phyloP scores from a whole-genome alignment of 1,140 invertebrate species.

The Ceratina japonica region DNA sequence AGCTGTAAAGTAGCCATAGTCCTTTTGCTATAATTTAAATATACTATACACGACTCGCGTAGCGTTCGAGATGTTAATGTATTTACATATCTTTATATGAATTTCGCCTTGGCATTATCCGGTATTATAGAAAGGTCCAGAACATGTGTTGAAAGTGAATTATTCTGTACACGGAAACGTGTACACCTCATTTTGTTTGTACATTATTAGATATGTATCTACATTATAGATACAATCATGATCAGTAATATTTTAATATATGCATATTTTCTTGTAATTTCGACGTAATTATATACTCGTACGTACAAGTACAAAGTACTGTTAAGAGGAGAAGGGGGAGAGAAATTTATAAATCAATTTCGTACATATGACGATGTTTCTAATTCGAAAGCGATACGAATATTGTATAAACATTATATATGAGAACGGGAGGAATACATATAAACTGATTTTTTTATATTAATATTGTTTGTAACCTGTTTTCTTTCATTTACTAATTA shows the following conservation, averaged over 20 bases:
- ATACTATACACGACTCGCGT: constrained; percentile 33
- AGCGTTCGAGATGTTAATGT: constrained; percentile 26
- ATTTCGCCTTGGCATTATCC: background rate
- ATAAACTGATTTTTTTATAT: background rate
- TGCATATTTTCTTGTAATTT: constrained; percentile 31
- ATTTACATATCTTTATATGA: constrained; percentile 19
- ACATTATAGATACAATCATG: constrained; percentile 15
- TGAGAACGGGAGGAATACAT: constrained; percentile 5
- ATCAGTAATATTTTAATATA: constrained; percentile 18
- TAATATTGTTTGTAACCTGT: constrained; percentile 16
- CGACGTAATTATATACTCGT: constrained; percentile 8
- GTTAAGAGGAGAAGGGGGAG: background rate
- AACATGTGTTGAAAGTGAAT: background rate
- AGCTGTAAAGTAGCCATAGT: constrained; percentile 8
- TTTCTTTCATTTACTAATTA: constrained; percentile 1
- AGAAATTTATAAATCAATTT: constrained; percentile 4
- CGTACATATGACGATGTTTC: background rate
- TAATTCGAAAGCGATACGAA: background rate
- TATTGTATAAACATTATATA: constrained; percentile 35
- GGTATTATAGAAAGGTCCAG: background rate
- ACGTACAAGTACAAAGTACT: constrained; percentile 14
- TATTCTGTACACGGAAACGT: constrained; percentile 19
- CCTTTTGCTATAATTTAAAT: constrained; percentile 51
- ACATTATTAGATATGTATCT: background rate
- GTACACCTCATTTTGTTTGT: constrained; percentile 13